A percentile compares a stretch with the other conserved stretches of the same genome.
phyloP scores from a whole-genome alignment of 2,888 invertebrate genomes.

The Lycia hirtaria region DNA sequence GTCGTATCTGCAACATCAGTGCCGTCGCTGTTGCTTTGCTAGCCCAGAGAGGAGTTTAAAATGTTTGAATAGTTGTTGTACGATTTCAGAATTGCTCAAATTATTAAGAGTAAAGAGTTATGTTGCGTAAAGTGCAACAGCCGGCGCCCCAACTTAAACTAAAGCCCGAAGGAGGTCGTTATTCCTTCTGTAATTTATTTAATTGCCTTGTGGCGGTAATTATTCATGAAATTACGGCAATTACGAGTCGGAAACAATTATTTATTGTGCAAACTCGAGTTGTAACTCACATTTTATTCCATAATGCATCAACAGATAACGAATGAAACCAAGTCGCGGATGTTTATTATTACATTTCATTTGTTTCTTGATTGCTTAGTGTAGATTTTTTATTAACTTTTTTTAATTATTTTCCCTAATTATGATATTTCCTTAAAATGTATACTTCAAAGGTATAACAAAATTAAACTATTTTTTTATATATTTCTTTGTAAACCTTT shows the following conservation, averaged over 20 bases:
- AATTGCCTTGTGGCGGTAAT: constrained; percentile 85
- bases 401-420: too few species aligned
- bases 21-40: too few species aligned
- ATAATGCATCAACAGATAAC: constrained; percentile 79
- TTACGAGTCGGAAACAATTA: constrained; percentile 84
- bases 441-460: too few species aligned
- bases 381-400: not conserved
- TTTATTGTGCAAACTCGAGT: constrained; percentile 84
- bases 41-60: too few species aligned
- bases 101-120: constrained; percentile 51
- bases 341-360: constrained; percentile 35
- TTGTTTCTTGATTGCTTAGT: constrained; percentile 31
- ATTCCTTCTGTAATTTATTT: constrained; percentile 84
- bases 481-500: not conserved
- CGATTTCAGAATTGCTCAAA: not conserved
- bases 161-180: constrained; percentile 81
- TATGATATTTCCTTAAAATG: too few species aligned
- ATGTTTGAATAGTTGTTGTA: not conserved
- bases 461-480: not conserved
- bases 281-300: constrained; percentile 84
- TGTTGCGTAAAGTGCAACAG: constrained; percentile 62
- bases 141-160: constrained; percentile 80
- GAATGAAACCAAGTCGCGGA: constrained; percentile 41
- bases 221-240: constrained; percentile 86
- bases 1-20: too few species aligned